Evolutionary conservation across 2,888 invertebrate species (phyloP).

Genomic region (Eupithecia pulchellata): DNA sequence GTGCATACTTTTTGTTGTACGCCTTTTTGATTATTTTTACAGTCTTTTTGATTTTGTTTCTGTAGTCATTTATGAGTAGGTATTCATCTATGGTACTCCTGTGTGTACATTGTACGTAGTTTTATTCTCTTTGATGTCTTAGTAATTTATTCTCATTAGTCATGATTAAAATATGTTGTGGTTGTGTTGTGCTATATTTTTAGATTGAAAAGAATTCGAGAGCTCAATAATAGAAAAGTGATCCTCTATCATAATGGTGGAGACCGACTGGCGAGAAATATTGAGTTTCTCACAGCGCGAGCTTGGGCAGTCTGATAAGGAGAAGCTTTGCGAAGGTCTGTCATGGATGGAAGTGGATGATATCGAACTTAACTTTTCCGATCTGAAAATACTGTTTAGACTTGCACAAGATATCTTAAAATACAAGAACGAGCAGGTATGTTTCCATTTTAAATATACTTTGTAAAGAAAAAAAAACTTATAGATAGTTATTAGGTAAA

Average conservation of each 20-base stretch:
- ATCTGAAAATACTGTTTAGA: slow-evolving; percentile 84
- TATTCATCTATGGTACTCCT: no score
- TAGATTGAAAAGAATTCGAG: not conserved
- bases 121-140: not conserved
- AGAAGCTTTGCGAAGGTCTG: slow-evolving; percentile 86
- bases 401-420: slow-evolving; percentile 88
- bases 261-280: slow-evolving; percentile 86
- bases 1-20: not conserved
- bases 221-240: slow-evolving; percentile 24
- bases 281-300: slow-evolving; percentile 82
- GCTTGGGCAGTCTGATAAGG: slow-evolving; percentile 86
- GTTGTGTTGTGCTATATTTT: not conserved
- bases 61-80: no score
- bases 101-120: no score
- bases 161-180: not conserved
- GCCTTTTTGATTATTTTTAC: not conserved
- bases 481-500: no score
- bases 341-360: slow-evolving; percentile 87
- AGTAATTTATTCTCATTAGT: no score
- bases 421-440: slow-evolving; percentile 89
- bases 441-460: slow-evolving; percentile 10
- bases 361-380: slow-evolving; percentile 83
- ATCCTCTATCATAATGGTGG: slow-evolving; percentile 62
- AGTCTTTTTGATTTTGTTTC: not conserved
- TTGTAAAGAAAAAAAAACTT: no score